Evolutionary conservation across 2,113 vertebrate species (phyloP).

Genomic region (Meleagris gallopavo): DNA sequence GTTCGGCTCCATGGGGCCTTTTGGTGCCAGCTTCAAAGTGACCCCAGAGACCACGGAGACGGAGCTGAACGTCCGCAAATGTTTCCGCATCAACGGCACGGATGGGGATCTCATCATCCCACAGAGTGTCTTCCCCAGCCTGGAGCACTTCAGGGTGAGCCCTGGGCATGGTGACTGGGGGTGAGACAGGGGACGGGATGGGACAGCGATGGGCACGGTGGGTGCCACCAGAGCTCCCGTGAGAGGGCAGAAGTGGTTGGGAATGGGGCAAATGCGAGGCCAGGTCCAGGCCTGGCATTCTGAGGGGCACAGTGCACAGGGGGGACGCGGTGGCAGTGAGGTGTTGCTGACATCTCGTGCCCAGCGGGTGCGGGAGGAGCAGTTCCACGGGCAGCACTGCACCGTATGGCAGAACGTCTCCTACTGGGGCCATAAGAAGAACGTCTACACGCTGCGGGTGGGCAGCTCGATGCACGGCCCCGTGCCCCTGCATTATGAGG

Average conservation of each 20-base stretch:
- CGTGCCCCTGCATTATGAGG: slow-evolving; percentile 79
- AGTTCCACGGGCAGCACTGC: slow-evolving; percentile 70
- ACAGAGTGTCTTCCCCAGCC: slow-evolving; percentile 71
- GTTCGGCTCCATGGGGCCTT: slow-evolving; percentile 68
- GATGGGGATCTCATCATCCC: slow-evolving; percentile 62
- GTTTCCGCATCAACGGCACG: slow-evolving; percentile 83
- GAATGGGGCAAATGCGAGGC: rapidly evolving
- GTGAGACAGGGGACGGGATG: background rate
- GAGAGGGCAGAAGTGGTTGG: background rate
- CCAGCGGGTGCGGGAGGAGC: slow-evolving; percentile 78
- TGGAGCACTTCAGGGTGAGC: slow-evolving; percentile 80
- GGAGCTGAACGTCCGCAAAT: slow-evolving; percentile 78
- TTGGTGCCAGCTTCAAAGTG: slow-evolving; percentile 78
- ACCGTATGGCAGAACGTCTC: slow-evolving; percentile 81
- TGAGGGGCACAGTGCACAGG: background rate
- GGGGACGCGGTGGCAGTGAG: background rate
- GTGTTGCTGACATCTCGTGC: rapidly evolving
- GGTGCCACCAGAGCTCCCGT: no score
- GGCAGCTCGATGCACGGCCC: background rate
- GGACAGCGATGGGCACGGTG: background rate
- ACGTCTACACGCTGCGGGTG: slow-evolving; percentile 82
- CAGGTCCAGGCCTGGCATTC: rapidly evolving
- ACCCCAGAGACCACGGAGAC: slow-evolving; percentile 80
- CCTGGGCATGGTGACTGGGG: rapidly evolving
- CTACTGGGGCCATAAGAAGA: slow-evolving; percentile 77